Percentiles rank a stretch among this genome's conserved stretches.
Evolutionary conservation across 2,797 vertebrate species (phyloP).

Genomic region (Acanthis flammea): DNA sequence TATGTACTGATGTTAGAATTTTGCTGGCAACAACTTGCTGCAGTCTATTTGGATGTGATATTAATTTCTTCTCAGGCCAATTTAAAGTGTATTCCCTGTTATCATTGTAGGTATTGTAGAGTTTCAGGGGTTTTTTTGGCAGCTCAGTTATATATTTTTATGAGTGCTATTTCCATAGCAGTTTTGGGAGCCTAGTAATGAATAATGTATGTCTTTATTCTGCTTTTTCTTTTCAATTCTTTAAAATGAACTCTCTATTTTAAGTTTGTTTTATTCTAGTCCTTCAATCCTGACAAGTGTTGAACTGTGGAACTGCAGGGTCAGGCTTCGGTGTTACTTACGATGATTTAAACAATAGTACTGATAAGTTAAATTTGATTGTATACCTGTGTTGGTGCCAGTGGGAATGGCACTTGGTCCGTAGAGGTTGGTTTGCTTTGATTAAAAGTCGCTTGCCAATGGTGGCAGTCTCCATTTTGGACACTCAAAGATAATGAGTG

Average conservation of each 20-base stretch:
- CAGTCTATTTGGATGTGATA: background rate
- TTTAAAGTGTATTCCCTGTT: background rate
- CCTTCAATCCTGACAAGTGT: background rate
- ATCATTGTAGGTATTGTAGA: background rate
- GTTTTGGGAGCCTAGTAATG: background rate
- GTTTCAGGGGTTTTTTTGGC: background rate
- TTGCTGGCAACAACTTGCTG: background rate
- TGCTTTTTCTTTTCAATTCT: background rate
- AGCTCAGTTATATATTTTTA: background rate
- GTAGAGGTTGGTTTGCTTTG: background rate
- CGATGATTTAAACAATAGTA: background rate
- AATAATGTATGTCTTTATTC: background rate
- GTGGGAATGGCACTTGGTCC: fast-evolving
- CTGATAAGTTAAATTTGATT: background rate
- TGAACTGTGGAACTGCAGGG: background rate
- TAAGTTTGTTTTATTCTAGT: background rate
- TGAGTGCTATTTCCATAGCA: background rate
- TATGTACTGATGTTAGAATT: background rate
- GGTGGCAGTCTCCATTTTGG: background rate
- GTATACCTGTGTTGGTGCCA: background rate
- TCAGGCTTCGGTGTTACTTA: background rate
- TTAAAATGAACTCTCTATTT: background rate
- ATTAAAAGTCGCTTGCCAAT: background rate
- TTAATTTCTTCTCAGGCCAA: background rate
- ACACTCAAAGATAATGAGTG: background rate